Percentiles rank a stretch among this genome's conserved stretches.
These are phyloP conservation scores for Oeneis ivallda DNA, from an alignment of 2,888 invertebrate species.

Conservation along the genomic window DNA sequence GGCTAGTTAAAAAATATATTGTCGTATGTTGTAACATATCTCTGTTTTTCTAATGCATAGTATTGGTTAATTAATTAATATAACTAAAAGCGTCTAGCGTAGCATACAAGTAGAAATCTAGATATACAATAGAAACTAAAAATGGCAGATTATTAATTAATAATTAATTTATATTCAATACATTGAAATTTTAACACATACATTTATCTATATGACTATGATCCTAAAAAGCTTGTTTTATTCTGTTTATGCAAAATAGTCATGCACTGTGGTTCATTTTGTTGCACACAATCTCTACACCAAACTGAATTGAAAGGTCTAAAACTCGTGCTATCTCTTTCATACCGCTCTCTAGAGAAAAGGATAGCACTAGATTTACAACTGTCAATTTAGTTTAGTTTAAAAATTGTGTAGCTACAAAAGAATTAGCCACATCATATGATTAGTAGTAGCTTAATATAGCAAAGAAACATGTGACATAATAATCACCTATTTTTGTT, in stretches of 20 bases:
- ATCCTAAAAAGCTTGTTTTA: not conserved
- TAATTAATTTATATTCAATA: not conserved
- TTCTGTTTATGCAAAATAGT: not conserved
- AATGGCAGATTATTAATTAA: too few relatives aligned
- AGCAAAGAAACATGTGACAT: not conserved
- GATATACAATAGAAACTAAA: too few relatives aligned
- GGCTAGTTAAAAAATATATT: not conserved
- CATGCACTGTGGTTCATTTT: not conserved
- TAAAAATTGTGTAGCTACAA: too few relatives aligned
- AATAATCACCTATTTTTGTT: slow-evolving; percentile 10
- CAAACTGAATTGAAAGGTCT: too few relatives aligned
- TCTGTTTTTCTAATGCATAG: not conserved
- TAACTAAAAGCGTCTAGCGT: slow-evolving; percentile 2
- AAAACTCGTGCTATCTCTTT: too few relatives aligned
- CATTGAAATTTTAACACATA: not conserved
- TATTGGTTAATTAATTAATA: not conserved
- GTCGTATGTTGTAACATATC: not conserved
- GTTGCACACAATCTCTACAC: too few relatives aligned
- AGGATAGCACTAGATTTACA: too few relatives aligned
- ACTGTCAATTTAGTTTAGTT: too few relatives aligned
- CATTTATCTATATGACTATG: not conserved
- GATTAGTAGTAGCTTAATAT: slow-evolving; percentile 3
- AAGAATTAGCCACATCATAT: too few relatives aligned
- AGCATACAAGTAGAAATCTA: slow-evolving; percentile 1
- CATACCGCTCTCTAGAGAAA: too few relatives aligned